Evolutionary conservation across 2,113 vertebrate genomes (phyloP).

Genomic region (Ictidomys tridecemlineatus): DNA sequence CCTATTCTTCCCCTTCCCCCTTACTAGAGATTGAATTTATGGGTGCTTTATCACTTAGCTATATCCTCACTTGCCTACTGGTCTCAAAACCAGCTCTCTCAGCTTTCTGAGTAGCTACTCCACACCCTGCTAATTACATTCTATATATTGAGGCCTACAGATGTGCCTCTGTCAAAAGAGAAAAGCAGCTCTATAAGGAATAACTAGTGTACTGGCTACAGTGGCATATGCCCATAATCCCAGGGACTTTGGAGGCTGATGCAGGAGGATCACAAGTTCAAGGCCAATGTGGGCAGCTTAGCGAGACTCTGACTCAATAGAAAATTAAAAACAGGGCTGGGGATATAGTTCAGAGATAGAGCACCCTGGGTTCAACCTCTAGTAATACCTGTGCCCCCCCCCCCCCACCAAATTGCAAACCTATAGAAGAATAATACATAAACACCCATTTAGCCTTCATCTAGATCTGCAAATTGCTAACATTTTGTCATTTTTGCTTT

Average conservation of each 20-base stretch:
- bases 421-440: neutral
- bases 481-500: slow-evolving; percentile 5
- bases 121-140: too few relatives aligned
- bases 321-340: neutral
- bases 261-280: too few relatives aligned
- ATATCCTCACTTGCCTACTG: too few relatives aligned
- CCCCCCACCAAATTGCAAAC: neutral
- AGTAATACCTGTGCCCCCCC: neutral
- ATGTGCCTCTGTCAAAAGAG: neutral
- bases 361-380: neutral
- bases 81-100: too few relatives aligned
- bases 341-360: neutral
- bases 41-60: too few relatives aligned
- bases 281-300: too few relatives aligned
- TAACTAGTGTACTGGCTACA: too few relatives aligned
- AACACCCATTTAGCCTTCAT: neutral
- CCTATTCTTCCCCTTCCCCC: neutral
- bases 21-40: too few relatives aligned
- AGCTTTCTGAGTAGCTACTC: too few relatives aligned
- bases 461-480: neutral
- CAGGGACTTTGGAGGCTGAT: too few relatives aligned
- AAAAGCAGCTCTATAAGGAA: neutral
- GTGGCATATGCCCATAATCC: too few relatives aligned
- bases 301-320: neutral
- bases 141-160: neutral